Evolutionary conservation across 2,888 invertebrate species (phyloP), one percentile per base, ranked within the genome.

Genomic region (Ormyrus nitidulus): DNA sequence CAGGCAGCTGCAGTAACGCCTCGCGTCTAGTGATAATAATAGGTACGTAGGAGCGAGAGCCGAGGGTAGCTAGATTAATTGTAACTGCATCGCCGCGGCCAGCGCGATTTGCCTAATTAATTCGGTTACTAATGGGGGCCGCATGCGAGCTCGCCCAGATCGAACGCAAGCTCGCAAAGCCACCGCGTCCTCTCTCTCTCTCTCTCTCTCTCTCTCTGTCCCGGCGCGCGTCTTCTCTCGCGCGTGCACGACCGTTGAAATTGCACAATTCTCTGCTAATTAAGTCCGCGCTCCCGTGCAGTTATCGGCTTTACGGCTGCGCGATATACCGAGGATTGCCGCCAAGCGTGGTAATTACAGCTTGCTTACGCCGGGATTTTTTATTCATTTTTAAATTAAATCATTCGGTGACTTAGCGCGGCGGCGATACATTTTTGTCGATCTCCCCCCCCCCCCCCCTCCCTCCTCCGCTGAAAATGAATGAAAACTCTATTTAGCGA

Each of bases 71-170:
- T 19, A 89, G 89, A 89, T 89, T 89, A 89, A 89, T 89, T 89
- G 89, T 89, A 89, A 89, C 88, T 88, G 88, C 88, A 86, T 86
- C 86, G 87, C 84, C 84, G 85, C 85, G 86, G 86, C 86, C 87
- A 88, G 86, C 89, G 88, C 89, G 88, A 89, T 89, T 89, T 89
- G 88, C 87, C 88, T 88, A 89, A 89, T 89, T 89, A 89, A 89
- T 89, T 89, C 88, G 89, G 87, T 89, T 89, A 89, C 87, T 88
- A 89, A 89, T 89, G 89, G 85, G 81, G 78, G 76, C 83, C 80
- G 81, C 76, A 76, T 78, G 70, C 34, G 65, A 19, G 11, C 34
- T 34, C 11, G 51, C 10, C 5, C 48, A 13, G 49, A 76, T 48
- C 54, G 71, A 62, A 75, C 54, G 0, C 58, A 7, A 56, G 46